Conservation (phyloP, 1,140 invertebrate genomes). For the Brevipalpus yothersi region DNA sequence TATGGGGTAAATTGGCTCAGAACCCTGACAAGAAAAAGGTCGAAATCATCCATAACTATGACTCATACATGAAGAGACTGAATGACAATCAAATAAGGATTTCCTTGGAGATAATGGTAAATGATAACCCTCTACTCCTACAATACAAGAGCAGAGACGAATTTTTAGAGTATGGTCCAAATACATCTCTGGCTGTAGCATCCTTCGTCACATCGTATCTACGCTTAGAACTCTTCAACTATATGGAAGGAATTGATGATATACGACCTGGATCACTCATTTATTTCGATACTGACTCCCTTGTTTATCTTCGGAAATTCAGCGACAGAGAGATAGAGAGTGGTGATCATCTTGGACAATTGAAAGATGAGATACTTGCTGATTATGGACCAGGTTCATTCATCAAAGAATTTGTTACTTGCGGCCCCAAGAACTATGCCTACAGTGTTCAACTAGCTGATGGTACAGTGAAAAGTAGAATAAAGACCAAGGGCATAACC, state of each 20-base stretch:
- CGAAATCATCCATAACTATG: no score
- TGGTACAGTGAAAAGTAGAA: background rate
- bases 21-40: no score
- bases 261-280: background rate
- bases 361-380: background rate
- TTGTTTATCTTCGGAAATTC: background rate
- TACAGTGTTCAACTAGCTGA: background rate
- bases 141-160: background rate
- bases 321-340: background rate
- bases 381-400: background rate
- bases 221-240: background rate
- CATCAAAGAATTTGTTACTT: background rate
- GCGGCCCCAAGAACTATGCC: background rate
- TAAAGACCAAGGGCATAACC: no score
- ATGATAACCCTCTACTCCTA: background rate
- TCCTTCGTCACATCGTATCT: background rate
- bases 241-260: background rate
- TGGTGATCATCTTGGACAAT: background rate
- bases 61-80: no score
- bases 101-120: background rate
- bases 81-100: background rate
- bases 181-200: background rate
- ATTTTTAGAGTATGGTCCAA: conserved; percentile 15
- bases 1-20: no score
- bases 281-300: background rate